Evolutionary conservation across 2,113 vertebrate genomes (phyloP).

Genomic region (Poicephalus meyeri): DNA sequence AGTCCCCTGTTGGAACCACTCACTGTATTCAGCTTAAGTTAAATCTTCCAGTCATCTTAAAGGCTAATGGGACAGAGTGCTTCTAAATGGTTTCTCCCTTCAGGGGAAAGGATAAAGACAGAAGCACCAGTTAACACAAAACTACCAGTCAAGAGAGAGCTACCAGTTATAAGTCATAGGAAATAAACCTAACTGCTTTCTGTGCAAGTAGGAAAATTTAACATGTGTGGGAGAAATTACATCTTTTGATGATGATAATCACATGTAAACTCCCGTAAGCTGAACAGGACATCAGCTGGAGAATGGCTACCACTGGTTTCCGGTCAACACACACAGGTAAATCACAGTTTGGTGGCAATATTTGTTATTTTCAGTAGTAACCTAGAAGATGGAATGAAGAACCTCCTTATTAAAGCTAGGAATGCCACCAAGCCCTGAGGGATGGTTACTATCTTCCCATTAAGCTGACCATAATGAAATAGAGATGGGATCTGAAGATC

Average conservation of each 20-base stretch:
- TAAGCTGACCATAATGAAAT: not conserved
- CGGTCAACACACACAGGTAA: not conserved
- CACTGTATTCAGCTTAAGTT: fast-evolving
- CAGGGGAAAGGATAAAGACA: not conserved
- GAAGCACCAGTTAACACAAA: not conserved
- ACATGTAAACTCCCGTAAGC: not conserved
- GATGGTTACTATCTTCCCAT: not conserved
- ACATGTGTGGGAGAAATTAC: not conserved
- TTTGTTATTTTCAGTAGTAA: not conserved
- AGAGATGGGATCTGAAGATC: not conserved
- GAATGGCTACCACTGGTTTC: fast-evolving
- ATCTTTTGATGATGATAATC: not conserved
- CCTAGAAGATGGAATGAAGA: not conserved
- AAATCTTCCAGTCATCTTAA: not conserved
- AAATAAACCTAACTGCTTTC: not conserved
- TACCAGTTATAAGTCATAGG: not conserved
- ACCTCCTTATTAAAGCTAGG: not conserved
- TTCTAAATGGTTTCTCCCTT: constrained; percentile 13
- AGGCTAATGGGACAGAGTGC: constrained; percentile 18
- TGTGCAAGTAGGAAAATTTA: not conserved
- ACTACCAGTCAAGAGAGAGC: not conserved
- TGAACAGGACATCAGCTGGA: not conserved
- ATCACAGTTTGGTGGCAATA: fast-evolving
- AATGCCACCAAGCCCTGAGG: fast-evolving
- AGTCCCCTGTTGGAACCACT: not conserved